Evolutionary conservation across 2,888 invertebrate genomes (phyloP), one percentile per base, ranked within the genome.

Genomic region (Hirtodrosophila histrioides): DNA sequence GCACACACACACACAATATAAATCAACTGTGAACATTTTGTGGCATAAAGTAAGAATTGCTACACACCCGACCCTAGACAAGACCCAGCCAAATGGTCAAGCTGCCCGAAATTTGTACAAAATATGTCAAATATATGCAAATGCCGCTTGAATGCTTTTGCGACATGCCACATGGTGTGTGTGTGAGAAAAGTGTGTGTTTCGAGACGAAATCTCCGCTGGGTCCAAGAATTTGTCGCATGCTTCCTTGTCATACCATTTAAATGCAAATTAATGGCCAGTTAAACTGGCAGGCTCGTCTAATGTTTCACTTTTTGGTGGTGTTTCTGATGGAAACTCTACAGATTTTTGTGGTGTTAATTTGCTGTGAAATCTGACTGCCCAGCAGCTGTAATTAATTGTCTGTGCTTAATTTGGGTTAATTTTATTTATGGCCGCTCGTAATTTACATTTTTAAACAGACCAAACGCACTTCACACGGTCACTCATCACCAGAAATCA

Each of bases 211-310:
- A 73, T 69, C 64, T 61, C 46, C 39, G 3, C 27, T 4, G 9
- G 48, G 65, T 60, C 45, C 63, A 45, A 63, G 58, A 85, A 82
- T 82, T 75, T 79, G 80, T 85, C 66, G 71, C 69, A 72, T 62
- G 62, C 43, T 50, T 44, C 12, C 49, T 43, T 63, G 62, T 31
- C 64, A 45, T 65, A 54, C 69, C 75, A 81, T 87, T 78, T 80
- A 75, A 78, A 87, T 86, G 87, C 73, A 87, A 87, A 87, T 87
- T 79, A 82, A 87, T 86, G 87, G 87, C 76, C 87, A 88, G 88
- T 86, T 86, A 82, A 88, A 82, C 78, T 86, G 88, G 79, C 88
- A 79, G 74, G 45, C 66, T 54, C 68, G 55, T 70, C 64, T 57
- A 77, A 61, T 60, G 54, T 46, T 68, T 64, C 58, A 57, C 66